Evolutionary conservation across 1,140 invertebrate species (phyloP).

Genomic region (Gyrodactylus bullatarudis): DNA sequence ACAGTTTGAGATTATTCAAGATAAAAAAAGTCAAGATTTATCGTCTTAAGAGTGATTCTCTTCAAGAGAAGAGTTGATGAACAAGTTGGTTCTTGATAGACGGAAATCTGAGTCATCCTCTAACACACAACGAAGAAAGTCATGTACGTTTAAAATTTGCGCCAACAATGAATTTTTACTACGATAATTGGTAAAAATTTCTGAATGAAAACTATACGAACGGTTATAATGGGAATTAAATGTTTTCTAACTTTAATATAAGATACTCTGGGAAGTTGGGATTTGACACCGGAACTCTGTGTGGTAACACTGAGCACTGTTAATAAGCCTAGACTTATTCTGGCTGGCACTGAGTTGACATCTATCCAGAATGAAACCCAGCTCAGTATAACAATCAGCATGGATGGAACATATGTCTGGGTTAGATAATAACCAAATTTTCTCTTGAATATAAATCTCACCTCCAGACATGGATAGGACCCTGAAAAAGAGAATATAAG

Average conservation of each 20-base stretch:
- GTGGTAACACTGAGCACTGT: slow-evolving; percentile 20
- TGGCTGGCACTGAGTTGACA: slow-evolving; percentile 26
- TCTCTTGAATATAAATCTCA: slow-evolving; percentile 11
- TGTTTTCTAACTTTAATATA: slow-evolving; percentile 24
- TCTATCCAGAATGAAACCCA: slow-evolving; percentile 74
- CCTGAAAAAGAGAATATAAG: slow-evolving; percentile 10
- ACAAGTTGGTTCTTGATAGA: no score
- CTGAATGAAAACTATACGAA: no score
- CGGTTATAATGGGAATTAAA: no score
- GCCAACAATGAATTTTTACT: no score
- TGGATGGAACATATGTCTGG: slow-evolving; percentile 13
- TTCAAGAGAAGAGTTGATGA: no score
- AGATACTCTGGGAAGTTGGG: slow-evolving; percentile 17
- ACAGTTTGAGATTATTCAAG: no score
- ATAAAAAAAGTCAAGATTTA: no score
- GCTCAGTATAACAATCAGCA: slow-evolving; percentile 37
- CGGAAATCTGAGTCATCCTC: no score
- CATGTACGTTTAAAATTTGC: no score
- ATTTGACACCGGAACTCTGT: slow-evolving; percentile 13
- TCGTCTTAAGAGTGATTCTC: no score
- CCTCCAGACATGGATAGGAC: slow-evolving; percentile 12
- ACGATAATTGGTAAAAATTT: no score
- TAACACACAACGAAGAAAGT: no score
- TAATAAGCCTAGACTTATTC: slow-evolving; percentile 21
- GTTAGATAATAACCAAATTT: slow-evolving; percentile 13